Evolutionary conservation across 2,797 vertebrate species (phyloP).

Genomic region (Lagorchestes hirsutus): DNA sequence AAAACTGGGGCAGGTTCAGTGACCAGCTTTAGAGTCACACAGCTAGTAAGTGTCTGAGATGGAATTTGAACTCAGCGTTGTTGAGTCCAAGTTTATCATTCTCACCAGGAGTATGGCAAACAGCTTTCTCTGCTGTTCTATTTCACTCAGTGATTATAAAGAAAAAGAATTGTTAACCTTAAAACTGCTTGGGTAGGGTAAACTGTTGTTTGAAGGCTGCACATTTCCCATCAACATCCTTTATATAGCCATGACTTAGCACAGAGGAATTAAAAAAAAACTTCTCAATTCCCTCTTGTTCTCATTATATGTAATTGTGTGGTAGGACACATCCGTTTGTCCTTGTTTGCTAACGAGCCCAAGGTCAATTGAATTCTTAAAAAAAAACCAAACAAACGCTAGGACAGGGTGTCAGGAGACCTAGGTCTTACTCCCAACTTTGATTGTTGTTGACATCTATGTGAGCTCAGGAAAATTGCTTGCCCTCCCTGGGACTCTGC

Average conservation of each 20-base stretch:
- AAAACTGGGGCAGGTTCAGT: neutral
- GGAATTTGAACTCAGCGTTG: neutral
- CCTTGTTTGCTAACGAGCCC: neutral
- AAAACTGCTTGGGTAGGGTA: neutral
- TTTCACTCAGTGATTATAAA: neutral
- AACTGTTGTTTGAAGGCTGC: neutral
- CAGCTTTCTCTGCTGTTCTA: neutral
- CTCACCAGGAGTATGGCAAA: neutral
- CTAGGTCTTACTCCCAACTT: neutral
- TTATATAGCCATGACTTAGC: constrained; percentile 1
- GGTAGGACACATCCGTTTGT: neutral
- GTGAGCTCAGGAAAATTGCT: neutral
- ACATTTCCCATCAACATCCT: neutral
- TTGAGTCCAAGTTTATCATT: neutral
- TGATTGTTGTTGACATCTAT: neutral
- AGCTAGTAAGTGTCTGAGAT: neutral
- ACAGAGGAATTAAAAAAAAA: neutral
- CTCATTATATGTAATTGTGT: neutral
- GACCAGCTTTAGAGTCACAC: neutral
- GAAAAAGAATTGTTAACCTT: neutral
- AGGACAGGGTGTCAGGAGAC: neutral
- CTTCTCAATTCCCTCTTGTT: neutral
- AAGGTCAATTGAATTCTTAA: neutral
- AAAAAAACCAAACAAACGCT: neutral
- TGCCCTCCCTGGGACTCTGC: neutral